Conservation (phyloP, 1,140 invertebrate genomes). For the Drosophila gunungcola region DNA sequence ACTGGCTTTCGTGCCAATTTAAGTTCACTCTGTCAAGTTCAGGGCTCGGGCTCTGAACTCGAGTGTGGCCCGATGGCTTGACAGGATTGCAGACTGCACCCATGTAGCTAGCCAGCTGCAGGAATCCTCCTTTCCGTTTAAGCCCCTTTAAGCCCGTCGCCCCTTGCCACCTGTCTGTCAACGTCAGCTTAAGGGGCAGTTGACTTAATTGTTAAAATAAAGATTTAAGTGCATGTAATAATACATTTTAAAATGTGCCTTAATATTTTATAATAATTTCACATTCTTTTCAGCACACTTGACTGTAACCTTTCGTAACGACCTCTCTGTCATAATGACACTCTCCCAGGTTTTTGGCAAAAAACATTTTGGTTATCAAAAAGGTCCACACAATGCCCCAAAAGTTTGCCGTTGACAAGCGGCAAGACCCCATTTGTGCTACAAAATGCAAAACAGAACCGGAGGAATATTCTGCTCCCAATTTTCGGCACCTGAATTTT, state of each 20-base stretch:
- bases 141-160: not conserved
- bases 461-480: not conserved
- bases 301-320: no score
- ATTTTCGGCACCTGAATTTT: conserved; percentile 4
- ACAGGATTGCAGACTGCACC: conserved; percentile 28
- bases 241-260: conserved; percentile 13
- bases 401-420: conserved; percentile 14
- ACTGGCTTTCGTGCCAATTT: conserved; percentile 24
- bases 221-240: no score
- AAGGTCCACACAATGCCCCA: conserved; percentile 12
- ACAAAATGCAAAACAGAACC: not conserved
- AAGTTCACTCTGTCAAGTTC: conserved; percentile 36
- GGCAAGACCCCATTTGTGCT: conserved; percentile 1
- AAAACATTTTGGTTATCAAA: conserved; percentile 27
- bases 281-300: not conserved
- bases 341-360: not conserved
- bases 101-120: conserved; percentile 38
- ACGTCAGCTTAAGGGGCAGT: conserved; percentile 29
- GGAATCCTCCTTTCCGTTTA: conserved; percentile 4
- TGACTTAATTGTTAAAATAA: conserved; percentile 22
- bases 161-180: conserved; percentile 23
- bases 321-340: not conserved
- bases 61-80: conserved; percentile 2
- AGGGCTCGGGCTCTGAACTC: conserved; percentile 14
- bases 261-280: not conserved